These are phyloP conservation scores for Nomia melanderi DNA, from an alignment of 1,140 invertebrate species.

Conservation along the genomic window DNA sequence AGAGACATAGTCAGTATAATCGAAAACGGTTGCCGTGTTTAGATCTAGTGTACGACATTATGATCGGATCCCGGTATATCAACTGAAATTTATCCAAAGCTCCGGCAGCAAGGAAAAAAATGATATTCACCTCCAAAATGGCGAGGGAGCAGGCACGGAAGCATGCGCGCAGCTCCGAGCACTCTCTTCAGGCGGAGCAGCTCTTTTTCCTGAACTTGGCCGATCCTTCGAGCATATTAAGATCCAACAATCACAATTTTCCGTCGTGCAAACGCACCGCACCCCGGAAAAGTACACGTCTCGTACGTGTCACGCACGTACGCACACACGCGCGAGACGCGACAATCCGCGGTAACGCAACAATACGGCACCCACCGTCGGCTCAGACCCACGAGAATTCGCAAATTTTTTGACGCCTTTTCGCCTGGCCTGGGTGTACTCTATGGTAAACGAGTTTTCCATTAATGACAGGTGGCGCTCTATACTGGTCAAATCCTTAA, in stretches of 20 bases:
- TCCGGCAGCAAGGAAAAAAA: conserved; percentile 56
- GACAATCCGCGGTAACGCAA: conserved; percentile 50
- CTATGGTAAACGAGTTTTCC: conserved; percentile 40
- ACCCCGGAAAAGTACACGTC: conserved; percentile 75
- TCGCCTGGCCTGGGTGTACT: conserved; percentile 35
- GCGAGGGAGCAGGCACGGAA: conserved; percentile 73
- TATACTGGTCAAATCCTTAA: conserved; percentile 39
- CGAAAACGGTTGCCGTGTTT: conserved; percentile 34
- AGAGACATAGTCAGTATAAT: conserved; percentile 31
- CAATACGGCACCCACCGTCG: conserved; percentile 52
- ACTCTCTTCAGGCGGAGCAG: conserved; percentile 62
- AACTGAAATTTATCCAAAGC: conserved; percentile 18
- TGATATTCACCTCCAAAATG: conserved; percentile 79
- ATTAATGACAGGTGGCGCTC: conserved; percentile 46
- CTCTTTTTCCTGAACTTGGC: conserved; percentile 59
- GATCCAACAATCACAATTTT: conserved; percentile 41
- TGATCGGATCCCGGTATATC: not conserved
- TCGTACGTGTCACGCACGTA: conserved; percentile 64
- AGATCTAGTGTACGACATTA: conserved; percentile 14
- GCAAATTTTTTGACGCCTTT: conserved; percentile 61
- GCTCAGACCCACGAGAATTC: conserved; percentile 61
- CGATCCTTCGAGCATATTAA: conserved; percentile 68
- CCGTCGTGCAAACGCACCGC: conserved; percentile 57
- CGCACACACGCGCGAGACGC: conserved; percentile 56
- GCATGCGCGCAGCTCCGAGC: conserved; percentile 71